Conservation (phyloP, 2,888 invertebrate genomes). For the Drosophila ezoana region DNA sequence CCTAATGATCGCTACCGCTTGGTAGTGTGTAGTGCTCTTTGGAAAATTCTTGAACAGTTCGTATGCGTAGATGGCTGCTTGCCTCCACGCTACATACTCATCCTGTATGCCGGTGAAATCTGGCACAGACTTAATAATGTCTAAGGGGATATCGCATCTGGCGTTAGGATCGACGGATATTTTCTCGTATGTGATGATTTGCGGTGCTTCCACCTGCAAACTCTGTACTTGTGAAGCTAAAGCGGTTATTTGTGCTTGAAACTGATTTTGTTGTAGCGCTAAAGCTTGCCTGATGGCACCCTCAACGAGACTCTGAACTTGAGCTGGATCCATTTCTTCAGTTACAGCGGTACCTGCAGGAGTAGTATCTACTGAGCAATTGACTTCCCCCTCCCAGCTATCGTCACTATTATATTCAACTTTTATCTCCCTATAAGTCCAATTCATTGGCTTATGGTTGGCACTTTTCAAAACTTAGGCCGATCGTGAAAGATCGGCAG, state of each 20-base stretch:
- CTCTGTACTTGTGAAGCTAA: constrained; percentile 8
- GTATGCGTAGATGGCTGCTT: constrained; percentile 22
- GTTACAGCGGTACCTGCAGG: constrained; percentile 8
- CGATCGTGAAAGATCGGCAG: constrained; percentile 8
- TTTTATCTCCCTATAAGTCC: constrained; percentile 8
- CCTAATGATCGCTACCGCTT: constrained; percentile 22
- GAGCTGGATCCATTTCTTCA: constrained; percentile 9
- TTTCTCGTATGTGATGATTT: constrained; percentile 16
- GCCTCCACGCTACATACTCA: constrained; percentile 26
- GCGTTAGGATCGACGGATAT: constrained; percentile 8
- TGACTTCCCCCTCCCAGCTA: constrained; percentile 1
- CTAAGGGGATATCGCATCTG: constrained; percentile 19
- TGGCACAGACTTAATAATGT: constrained; percentile 20
- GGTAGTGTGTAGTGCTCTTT: constrained; percentile 19
- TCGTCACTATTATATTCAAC: constrained; percentile 1
- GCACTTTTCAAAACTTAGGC: constrained; percentile 9
- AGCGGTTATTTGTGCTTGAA: constrained; percentile 16
- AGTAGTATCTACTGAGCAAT: constrained; percentile 10
- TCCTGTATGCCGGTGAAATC: constrained; percentile 16
- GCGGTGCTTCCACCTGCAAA: constrained; percentile 20
- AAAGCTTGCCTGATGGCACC: constrained; percentile 14
- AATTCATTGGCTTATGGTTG: constrained; percentile 11
- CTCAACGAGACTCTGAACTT: constrained; percentile 9
- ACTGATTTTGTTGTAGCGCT: constrained; percentile 11
- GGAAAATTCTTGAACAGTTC: constrained; percentile 13